Base-by-base conservation (phyloP, 2,888 invertebrate species). In the Phyllotreta cruciferae region DNA sequence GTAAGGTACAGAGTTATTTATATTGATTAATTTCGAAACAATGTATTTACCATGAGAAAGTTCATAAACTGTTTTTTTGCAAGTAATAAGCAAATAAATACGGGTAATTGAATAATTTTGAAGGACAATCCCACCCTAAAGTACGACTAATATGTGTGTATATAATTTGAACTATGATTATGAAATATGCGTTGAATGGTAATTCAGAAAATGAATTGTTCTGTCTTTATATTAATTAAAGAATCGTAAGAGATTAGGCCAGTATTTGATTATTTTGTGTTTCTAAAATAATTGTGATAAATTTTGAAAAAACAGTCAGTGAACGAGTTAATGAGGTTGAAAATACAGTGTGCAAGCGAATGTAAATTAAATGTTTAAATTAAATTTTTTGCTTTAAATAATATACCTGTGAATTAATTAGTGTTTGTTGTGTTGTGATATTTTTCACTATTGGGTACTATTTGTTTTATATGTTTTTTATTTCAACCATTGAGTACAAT, bases 1-100 rank as follows among this genome's bases (percentile, higher is more conserved):
- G 49, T 65, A 55, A 66, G 63, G 56, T 67, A 62, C 60, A 67
- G 50, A 65, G 44, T 62, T 66, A 68, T 66, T 65, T 63, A 66
- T 63, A 53, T 64, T 52, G 54, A 57, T 52, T 49, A 66, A 54
- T 63, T 66, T 63, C 47, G 24, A 6, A 34, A 14, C 34, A 47
- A 24, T 47, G 56, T 39, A 53, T 37, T 37, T 34, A 36, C 45
- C n/a, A 38, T 52, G 13, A 13, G 42, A 35, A 41, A 36, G 50
- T 62, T 65, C 64, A 61, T 63, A 62, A 60, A 58, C 65, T 65
- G 67, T 67, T 67, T 67, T 50, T 47, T 47, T 6, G 36, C 10
- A 41, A 41, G 10, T 10, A 41, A n/a, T 41, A n/a, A n/a, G 41
- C 41, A 13, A 47, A 24, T 47, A 14, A n/a, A 14, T 50, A 50